A percentile compares a stretch with the other conserved stretches of the same genome.
Evolutionary conservation across 2,888 invertebrate species (phyloP).

Genomic region (Alsophila aescularia): DNA sequence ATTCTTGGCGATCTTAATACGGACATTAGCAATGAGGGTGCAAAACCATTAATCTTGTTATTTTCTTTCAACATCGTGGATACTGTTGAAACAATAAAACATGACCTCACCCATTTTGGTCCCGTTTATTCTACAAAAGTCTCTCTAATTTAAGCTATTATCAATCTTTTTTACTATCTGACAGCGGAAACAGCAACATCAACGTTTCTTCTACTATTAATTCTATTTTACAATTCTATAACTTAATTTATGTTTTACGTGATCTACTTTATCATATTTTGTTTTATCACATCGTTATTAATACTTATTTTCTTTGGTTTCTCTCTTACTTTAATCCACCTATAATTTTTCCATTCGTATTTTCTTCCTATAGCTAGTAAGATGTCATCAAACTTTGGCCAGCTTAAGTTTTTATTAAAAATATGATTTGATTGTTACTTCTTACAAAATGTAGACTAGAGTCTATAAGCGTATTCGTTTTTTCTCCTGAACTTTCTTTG

Average conservation of each 20-base stretch:
- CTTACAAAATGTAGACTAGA: constrained; percentile 18
- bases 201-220: constrained; percentile 73
- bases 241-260: constrained; percentile 73
- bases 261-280: constrained; percentile 45
- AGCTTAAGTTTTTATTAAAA: constrained; percentile 35
- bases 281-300: constrained; percentile 23
- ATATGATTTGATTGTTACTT: constrained; percentile 17
- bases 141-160: constrained; percentile 41
- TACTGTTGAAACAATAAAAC: constrained; percentile 44
- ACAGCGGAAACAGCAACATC: constrained; percentile 78
- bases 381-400: constrained; percentile 78
- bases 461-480: constrained; percentile 14
- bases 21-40: constrained; percentile 33
- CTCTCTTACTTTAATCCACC: constrained; percentile 76
- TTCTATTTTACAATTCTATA: constrained; percentile 74
- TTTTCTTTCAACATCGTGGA: constrained; percentile 37
- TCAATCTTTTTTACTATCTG: constrained; percentile 60
- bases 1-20: constrained; percentile 24
- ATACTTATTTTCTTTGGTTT: constrained; percentile 51
- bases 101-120: constrained; percentile 65
- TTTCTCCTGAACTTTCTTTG: constrained; percentile 24
- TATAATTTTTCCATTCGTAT: constrained; percentile 80
- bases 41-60: constrained; percentile 40
- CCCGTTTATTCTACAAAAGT: constrained; percentile 67
- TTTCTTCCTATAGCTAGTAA: constrained; percentile 68